A percentile compares a stretch with the other conserved stretches of the same genome.
These are phyloP conservation scores for Pelvicachromis taeniatus DNA, from an alignment of 2,113 vertebrate species.

Conservation along the genomic window DNA sequence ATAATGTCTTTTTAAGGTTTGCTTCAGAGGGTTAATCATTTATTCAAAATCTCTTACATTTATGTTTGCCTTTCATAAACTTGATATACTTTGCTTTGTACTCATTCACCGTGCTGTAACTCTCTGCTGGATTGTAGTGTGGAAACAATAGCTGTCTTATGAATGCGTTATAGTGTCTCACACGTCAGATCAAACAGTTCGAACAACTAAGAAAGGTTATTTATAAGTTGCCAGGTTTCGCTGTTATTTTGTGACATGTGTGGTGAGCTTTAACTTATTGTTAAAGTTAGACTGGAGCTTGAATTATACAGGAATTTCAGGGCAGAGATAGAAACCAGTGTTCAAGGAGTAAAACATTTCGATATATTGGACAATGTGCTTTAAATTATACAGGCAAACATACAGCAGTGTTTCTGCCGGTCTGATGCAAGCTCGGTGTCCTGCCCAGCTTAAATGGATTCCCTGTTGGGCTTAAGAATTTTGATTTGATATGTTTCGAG, in stretches of 20 bases:
- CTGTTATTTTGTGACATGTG: background rate
- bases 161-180: background rate
- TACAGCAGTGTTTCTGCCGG: background rate
- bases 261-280: too few species aligned
- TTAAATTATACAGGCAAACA: background rate
- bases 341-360: background rate
- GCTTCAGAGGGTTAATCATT: background rate
- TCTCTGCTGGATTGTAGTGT: background rate
- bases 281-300: background rate
- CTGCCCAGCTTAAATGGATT: background rate
- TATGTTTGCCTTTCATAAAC: background rate
- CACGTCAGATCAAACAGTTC: background rate
- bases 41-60: background rate
- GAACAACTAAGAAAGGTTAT: background rate
- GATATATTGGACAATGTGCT: background rate
- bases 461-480: background rate
- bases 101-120: background rate
- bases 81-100: background rate
- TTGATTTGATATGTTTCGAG: background rate
- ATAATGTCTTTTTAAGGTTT: background rate
- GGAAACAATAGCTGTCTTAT: background rate
- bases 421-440: background rate
- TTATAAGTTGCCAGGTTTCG: background rate
- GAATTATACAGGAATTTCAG: background rate
- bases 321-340: background rate